Evolutionary conservation across 2,888 invertebrate species (phyloP).

Genomic region (Tromatobia lineatoria): DNA sequence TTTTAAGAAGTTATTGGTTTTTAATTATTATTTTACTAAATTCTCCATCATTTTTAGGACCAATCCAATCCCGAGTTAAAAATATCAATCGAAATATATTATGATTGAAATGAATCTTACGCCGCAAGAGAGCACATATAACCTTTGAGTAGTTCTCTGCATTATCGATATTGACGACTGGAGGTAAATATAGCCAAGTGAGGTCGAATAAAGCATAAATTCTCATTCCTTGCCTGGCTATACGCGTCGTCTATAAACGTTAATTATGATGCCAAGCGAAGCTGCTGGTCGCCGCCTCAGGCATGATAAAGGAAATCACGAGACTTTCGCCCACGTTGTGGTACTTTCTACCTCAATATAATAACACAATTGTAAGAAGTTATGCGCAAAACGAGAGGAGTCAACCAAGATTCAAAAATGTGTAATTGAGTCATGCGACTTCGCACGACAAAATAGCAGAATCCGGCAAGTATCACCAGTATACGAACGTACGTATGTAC

Average conservation of each 20-base stretch:
- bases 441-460: neutral
- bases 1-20: neutral
- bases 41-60: neutral
- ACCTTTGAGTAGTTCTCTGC: neutral
- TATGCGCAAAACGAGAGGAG: neutral
- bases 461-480: neutral
- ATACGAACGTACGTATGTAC: no score
- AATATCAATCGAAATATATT: neutral
- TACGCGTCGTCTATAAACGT: slow-evolving; percentile 17
- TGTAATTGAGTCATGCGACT: neutral
- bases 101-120: neutral
- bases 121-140: neutral
- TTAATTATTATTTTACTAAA: neutral
- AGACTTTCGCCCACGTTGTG: slow-evolving; percentile 25
- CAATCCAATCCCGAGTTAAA: neutral
- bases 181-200: neutral
- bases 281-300: slow-evolving; percentile 11
- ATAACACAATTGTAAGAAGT: neutral
- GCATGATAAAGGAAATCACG: slow-evolving; percentile 3
- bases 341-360: slow-evolving; percentile 36
- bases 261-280: slow-evolving; percentile 11
- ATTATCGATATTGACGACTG: neutral
- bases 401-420: neutral
- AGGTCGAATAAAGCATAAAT: neutral
- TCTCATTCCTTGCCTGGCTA: neutral